Evolutionary conservation across 2,797 vertebrate genomes (phyloP), one percentile per base, ranked within the genome.

Genomic region (Tangara arthus): DNA sequence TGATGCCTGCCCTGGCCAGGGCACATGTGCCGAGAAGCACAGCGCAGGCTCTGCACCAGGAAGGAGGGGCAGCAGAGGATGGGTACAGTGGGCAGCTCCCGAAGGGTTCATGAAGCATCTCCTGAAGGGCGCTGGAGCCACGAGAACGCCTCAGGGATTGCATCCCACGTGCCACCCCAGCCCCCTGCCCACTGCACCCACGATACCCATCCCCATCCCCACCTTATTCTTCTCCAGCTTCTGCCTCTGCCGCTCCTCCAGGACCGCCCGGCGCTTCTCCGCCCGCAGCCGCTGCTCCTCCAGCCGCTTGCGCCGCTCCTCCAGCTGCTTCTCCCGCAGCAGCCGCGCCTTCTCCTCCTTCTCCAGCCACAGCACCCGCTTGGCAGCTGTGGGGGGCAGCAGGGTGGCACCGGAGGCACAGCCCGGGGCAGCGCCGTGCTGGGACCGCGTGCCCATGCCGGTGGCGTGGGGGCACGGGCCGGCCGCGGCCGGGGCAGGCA

Each of bases 211-310:
- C 34, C 49, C 26, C 5, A 9, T 30, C 16, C 92, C 3, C 95
- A 99, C 99, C 98, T 99, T 99, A 97, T 99, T 99, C 95, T 99
- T 99, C 98, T 99, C 99, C 57, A 99, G 97, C 95, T 99, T 99
- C 96, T 99, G 98, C 78, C 98, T 98, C 97, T 99, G 99, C 55
- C 99, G 97, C 96, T 99, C 99, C 94, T 99, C 99, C 96, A 99
- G 97, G 47, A 98, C 97, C 0, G 98, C 97, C 1, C 99, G 97
- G 11, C 99, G 98, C 69, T 98, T 98, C 97, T 99, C 99, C 0
- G 99, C 98, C 91, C 99, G 99, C 84, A 99, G 93, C 83, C 99
- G 97, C 97, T 99, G 99, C 88, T 99, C 98, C 95, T 99, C 99
- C 15, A 99, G 98, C 89, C 98, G 98, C 88, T 98, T 97, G 47